Evolutionary conservation across 53 echinoderm and acorn worm genomes (phyloP).

Genomic region (Pentamera pediparva): DNA sequence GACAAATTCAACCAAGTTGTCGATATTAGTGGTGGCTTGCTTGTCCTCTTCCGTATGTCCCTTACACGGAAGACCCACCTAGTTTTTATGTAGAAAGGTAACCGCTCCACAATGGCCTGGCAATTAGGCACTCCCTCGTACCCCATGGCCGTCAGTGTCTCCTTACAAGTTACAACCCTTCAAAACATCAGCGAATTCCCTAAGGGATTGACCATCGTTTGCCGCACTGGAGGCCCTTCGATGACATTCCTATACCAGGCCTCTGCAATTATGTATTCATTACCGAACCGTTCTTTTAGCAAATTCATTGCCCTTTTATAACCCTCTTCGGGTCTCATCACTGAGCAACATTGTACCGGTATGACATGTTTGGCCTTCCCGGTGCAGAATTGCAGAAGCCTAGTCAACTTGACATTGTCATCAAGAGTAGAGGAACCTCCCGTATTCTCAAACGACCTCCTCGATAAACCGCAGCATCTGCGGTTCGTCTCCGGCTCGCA

Average conservation of each 20-base stretch:
- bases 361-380: slow-evolving; percentile 34
- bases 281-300: slow-evolving; percentile 41
- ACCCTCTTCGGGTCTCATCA: slow-evolving; percentile 33
- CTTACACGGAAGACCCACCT: slow-evolving; percentile 40
- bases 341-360: slow-evolving; percentile 43
- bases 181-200: slow-evolving; percentile 44
- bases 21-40: slow-evolving; percentile 12
- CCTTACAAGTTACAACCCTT: slow-evolving; percentile 18
- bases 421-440: slow-evolving; percentile 11
- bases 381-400: slow-evolving; percentile 41
- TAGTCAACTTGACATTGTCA: slow-evolving; percentile 28
- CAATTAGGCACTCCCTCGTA: slow-evolving; percentile 2
- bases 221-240: background rate
- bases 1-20: slow-evolving; percentile 40
- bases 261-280: slow-evolving; percentile 29
- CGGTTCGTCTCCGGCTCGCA: no score
- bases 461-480: no score
- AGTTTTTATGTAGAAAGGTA: slow-evolving; percentile 25
- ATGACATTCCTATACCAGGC: slow-evolving; percentile 37
- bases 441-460: slow-evolving; percentile 39
- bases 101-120: background rate
- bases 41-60: background rate
- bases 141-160: slow-evolving; percentile 45
- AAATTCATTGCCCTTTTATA: slow-evolving; percentile 30
- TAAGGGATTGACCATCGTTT: slow-evolving; percentile 9